Percentiles rank a stretch among this genome's conserved stretches.
Evolutionary conservation across 2,888 invertebrate genomes (phyloP).

Genomic region (Hecatera dysodea): DNA sequence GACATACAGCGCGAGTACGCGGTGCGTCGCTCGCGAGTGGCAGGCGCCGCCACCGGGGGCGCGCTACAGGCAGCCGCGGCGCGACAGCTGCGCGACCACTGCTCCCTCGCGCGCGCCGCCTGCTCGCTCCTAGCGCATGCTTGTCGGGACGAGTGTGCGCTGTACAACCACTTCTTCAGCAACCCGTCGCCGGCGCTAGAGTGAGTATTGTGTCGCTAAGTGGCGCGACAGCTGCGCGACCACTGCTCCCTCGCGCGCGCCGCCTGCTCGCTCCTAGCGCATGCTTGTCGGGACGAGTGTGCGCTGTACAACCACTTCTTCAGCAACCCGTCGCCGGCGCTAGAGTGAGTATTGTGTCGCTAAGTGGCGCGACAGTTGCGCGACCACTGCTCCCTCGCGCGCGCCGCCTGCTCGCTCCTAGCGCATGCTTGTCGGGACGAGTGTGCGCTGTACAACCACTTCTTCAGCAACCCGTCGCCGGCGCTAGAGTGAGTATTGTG

Average conservation of each 20-base stretch:
- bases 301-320: conserved; percentile 98
- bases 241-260: neutral
- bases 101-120: conserved; percentile 90
- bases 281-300: conserved; percentile 71
- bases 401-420: neutral
- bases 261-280: neutral
- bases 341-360: conserved; percentile 89
- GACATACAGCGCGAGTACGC: conserved; percentile 92
- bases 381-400: conserved; percentile 12
- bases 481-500: neutral
- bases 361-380: conserved; percentile 84
- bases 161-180: conserved; percentile 97
- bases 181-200: conserved; percentile 92
- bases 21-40: conserved; percentile 91
- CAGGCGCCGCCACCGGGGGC: conserved; percentile 93
- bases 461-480: conserved; percentile 71
- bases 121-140: conserved; percentile 97
- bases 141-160: conserved; percentile 97
- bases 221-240: conserved; percentile 84
- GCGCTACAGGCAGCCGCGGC: conserved; percentile 93
- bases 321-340: conserved; percentile 91
- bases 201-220: conserved; percentile 79
- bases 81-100: conserved; percentile 85
- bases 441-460: neutral
- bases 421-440: neutral